Evolutionary conservation across 2,797 vertebrate species (phyloP).

Genomic region (Poecilia picta): DNA sequence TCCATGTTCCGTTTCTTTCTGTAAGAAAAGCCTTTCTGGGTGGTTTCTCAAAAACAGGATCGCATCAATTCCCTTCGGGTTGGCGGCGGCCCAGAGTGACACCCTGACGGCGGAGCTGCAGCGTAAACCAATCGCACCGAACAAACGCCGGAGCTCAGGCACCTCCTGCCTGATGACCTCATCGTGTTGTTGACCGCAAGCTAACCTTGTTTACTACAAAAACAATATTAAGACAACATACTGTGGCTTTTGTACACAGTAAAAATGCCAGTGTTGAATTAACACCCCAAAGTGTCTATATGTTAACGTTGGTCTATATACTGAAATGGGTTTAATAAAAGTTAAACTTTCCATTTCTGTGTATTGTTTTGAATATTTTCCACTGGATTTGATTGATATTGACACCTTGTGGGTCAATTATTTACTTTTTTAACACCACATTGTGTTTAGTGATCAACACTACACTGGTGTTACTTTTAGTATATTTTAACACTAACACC

Average conservation of each 20-base stretch:
- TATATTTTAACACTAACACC: too few relatives aligned
- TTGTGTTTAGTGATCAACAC: too few relatives aligned
- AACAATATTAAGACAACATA: constrained; percentile 72
- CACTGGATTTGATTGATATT: too few relatives aligned
- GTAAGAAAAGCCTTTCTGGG: constrained; percentile 51
- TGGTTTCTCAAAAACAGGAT: constrained; percentile 40
- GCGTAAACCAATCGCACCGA: constrained; percentile 31
- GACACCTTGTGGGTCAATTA: too few relatives aligned
- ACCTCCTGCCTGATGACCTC: constrained; percentile 32
- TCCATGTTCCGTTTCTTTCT: constrained; percentile 21
- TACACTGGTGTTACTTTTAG: too few relatives aligned
- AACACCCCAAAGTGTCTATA: too few relatives aligned
- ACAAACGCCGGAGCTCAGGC: constrained; percentile 32
- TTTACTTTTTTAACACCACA: too few relatives aligned
- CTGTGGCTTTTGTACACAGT: constrained; percentile 52
- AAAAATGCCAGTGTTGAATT: too few relatives aligned
- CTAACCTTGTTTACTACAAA: constrained; percentile 50
- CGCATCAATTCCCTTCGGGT: constrained; percentile 31
- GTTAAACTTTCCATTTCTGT: too few relatives aligned
- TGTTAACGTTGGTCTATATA: too few relatives aligned
- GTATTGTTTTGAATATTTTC: too few relatives aligned
- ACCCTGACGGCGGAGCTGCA: constrained; percentile 37
- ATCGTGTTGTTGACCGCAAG: constrained; percentile 25
- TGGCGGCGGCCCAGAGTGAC: constrained; percentile 46
- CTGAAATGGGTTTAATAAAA: too few relatives aligned